Conservation (phyloP, 1,140 invertebrate genomes). For the Lasioglossum baleicum region DNA sequence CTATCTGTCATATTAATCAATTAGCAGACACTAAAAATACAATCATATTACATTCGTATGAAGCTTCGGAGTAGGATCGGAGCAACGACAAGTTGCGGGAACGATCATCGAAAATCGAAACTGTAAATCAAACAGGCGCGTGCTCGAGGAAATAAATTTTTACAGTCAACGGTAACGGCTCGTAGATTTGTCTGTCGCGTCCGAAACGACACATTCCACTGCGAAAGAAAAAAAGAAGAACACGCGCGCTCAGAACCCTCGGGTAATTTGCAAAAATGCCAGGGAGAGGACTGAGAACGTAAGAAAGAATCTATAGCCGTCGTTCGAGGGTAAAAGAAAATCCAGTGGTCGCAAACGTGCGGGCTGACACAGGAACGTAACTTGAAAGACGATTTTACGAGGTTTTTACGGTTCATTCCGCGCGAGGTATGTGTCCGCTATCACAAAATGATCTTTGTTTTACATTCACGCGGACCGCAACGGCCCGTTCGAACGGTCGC, state of each 20-base stretch:
- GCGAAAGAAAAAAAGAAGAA: too few relatives aligned
- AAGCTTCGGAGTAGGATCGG: too few relatives aligned
- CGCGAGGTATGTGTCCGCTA: constrained; percentile 54
- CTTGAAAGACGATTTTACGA: constrained; percentile 54
- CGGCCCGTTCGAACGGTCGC: constrained; percentile 27
- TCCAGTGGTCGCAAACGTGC: constrained; percentile 10
- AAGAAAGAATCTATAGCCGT: constrained; percentile 16
- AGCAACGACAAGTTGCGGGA: too few relatives aligned
- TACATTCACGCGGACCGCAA: constrained; percentile 44
- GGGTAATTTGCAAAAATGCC: background rate
- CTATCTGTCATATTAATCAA: too few relatives aligned
- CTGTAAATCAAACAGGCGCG: too few relatives aligned
- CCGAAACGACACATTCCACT: background rate
- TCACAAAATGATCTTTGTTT: constrained; percentile 58
- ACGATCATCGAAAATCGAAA: too few relatives aligned
- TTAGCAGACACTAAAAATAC: too few relatives aligned
- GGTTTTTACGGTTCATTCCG: constrained; percentile 58
- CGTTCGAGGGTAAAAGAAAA: constrained; percentile 11
- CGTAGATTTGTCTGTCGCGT: too few relatives aligned
- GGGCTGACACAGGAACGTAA: constrained; percentile 27
- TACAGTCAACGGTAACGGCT: too few relatives aligned
- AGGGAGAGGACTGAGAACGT: background rate
- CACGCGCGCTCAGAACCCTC: too few relatives aligned
- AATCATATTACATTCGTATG: too few relatives aligned
- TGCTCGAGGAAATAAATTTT: too few relatives aligned